A percentile compares a stretch with the other conserved stretches of the same genome.
These are phyloP conservation scores for Triplophysa tibetana DNA, from an alignment of 2,113 vertebrate genomes.

Conservation along the genomic window DNA sequence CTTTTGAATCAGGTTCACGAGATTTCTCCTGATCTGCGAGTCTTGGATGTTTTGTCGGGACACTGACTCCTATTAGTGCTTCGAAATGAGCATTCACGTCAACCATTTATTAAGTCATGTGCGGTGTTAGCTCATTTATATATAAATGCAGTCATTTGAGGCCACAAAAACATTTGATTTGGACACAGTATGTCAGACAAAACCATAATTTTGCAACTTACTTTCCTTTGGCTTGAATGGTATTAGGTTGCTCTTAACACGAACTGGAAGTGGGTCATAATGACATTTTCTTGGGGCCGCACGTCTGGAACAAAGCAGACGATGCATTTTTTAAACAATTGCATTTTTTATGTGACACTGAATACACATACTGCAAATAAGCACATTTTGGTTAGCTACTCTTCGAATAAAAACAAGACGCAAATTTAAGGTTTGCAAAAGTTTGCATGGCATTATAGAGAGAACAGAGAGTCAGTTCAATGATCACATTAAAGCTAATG, in stretches of 20 bases:
- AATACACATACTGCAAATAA: background rate
- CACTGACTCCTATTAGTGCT: slow-evolving; percentile 76
- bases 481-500: background rate
- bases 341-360: background rate
- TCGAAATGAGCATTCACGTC: slow-evolving; percentile 6
- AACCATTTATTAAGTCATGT: background rate
- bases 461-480: too few relatives aligned
- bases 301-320: slow-evolving; percentile 75
- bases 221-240: slow-evolving; percentile 86
- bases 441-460: background rate
- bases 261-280: slow-evolving; percentile 79
- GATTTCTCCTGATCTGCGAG: slow-evolving; percentile 49
- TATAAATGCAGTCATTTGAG: too few relatives aligned
- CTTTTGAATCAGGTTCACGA: background rate
- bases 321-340: background rate
- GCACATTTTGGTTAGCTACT: background rate
- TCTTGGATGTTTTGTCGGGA: slow-evolving; percentile 52
- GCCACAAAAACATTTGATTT: too few relatives aligned
- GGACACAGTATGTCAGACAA: background rate
- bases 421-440: background rate
- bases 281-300: slow-evolving; percentile 86
- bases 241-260: slow-evolving; percentile 79
- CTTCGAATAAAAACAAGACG: background rate
- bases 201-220: too few relatives aligned
- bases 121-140: background rate